These are phyloP conservation scores for Tribolium freemani DNA, from an alignment of 2,888 invertebrate species.

Conservation along the genomic window DNA sequence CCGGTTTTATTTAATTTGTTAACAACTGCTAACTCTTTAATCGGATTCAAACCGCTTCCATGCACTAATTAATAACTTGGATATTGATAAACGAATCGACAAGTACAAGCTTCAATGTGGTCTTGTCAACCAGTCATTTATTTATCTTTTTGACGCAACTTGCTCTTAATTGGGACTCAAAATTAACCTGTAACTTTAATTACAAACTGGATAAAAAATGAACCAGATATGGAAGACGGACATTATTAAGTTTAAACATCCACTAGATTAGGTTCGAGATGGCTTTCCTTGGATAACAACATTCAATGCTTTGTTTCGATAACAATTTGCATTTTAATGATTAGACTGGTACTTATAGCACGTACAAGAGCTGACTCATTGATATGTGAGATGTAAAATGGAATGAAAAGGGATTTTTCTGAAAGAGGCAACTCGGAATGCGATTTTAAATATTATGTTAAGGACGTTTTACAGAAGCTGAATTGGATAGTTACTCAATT, in stretches of 20 bases:
- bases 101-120: conserved; percentile 12
- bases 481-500: too few relatives aligned
- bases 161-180: conserved; percentile 22
- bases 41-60: background rate
- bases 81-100: conserved; percentile 23
- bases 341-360: background rate
- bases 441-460: too few relatives aligned
- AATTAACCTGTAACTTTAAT: conserved; percentile 14
- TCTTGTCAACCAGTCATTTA: conserved; percentile 20
- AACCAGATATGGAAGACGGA: background rate
- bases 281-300: background rate
- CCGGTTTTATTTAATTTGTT: conserved; percentile 1
- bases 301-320: background rate
- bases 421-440: too few relatives aligned
- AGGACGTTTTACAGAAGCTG: too few relatives aligned
- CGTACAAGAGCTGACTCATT: background rate
- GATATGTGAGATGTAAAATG: background rate
- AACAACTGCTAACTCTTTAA: conserved; percentile 2
- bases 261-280: background rate
- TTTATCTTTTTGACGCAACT: conserved; percentile 32
- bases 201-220: background rate
- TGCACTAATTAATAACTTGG: conserved; percentile 30
- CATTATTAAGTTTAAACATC: background rate
- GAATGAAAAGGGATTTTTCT: too few relatives aligned
- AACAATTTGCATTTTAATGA: background rate